A percentile compares a stretch with the other conserved stretches of the same genome.
phyloP scores from a whole-genome alignment of 2,888 invertebrate species.

The Epinotia nisella region DNA sequence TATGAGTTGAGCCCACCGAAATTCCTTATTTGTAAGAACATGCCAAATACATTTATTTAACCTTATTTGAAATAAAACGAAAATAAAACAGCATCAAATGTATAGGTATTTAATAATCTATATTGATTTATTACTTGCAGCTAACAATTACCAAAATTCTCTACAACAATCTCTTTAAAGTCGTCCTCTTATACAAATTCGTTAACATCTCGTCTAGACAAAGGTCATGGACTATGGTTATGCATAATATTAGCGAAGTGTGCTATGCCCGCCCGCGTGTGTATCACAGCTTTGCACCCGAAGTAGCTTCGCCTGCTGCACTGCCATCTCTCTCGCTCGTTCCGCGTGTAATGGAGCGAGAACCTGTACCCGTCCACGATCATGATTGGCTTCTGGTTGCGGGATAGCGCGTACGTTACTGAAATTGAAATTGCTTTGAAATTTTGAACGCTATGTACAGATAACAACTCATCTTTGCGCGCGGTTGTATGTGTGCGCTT shows the following conservation, averaged over 20 bases:
- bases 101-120: not conserved
- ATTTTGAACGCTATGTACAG: conserved; percentile 11
- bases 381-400: conserved; percentile 60
- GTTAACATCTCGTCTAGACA: not conserved
- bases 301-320: conserved; percentile 67
- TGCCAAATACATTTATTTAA: too few species aligned
- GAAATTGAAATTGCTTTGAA: conserved; percentile 46
- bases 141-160: not conserved
- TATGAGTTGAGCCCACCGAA: too few species aligned
- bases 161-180: not conserved
- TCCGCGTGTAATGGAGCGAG: conserved; percentile 64
- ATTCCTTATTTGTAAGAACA: too few species aligned
- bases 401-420: conserved; percentile 60
- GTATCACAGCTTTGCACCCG: conserved; percentile 69
- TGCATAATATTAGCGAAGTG: conserved; percentile 57
- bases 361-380: conserved; percentile 65
- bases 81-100: too few species aligned
- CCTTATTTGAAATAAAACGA: too few species aligned
- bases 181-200: not conserved
- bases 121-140: not conserved
- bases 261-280: conserved; percentile 55
- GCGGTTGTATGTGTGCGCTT: not conserved
- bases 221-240: conserved; percentile 59
- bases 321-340: conserved; percentile 65
- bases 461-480: not conserved